Conservation (phyloP, 1,140 invertebrate genomes). For the Pissodes strobi region DNA sequence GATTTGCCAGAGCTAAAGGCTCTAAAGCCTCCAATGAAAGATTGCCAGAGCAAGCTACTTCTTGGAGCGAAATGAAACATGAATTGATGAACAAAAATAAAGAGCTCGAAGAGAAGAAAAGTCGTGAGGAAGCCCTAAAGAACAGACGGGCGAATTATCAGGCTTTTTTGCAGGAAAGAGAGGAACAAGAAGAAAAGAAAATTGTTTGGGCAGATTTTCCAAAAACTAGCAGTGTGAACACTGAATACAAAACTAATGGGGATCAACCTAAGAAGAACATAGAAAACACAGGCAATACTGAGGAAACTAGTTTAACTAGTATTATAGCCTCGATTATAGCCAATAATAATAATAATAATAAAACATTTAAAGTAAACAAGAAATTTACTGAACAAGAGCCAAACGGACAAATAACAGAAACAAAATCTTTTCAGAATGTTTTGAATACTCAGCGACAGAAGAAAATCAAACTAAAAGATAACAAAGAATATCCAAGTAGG, state of each 20-base stretch:
- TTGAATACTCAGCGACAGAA: constrained; percentile 19
- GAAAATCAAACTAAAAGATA: constrained; percentile 41
- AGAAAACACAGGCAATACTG: no score
- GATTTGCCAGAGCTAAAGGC: no score
- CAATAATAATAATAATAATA: constrained; percentile 7
- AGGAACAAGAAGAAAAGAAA: constrained; percentile 56
- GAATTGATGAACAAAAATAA: constrained; percentile 58
- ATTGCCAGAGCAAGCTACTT: no score
- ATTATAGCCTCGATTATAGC: no score
- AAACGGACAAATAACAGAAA: constrained; percentile 1
- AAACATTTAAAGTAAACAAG: constrained; percentile 3
- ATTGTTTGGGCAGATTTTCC: constrained; percentile 61
- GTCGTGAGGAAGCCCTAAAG: constrained; percentile 58
- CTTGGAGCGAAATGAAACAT: constrained; percentile 74
- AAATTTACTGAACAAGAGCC: not conserved
- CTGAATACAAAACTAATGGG: constrained; percentile 29
- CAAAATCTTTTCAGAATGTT: constrained; percentile 9
- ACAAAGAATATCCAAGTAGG: constrained; percentile 46
- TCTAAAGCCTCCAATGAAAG: constrained; percentile 75
- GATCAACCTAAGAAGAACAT: no score
- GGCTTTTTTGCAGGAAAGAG: constrained; percentile 61
- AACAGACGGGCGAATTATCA: constrained; percentile 58
- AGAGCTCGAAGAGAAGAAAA: constrained; percentile 55
- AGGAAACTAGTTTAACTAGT: no score
- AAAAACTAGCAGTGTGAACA: constrained; percentile 23